Conservation (phyloP, 2,113 vertebrate species). For the Zosterops borbonicus region DNA sequence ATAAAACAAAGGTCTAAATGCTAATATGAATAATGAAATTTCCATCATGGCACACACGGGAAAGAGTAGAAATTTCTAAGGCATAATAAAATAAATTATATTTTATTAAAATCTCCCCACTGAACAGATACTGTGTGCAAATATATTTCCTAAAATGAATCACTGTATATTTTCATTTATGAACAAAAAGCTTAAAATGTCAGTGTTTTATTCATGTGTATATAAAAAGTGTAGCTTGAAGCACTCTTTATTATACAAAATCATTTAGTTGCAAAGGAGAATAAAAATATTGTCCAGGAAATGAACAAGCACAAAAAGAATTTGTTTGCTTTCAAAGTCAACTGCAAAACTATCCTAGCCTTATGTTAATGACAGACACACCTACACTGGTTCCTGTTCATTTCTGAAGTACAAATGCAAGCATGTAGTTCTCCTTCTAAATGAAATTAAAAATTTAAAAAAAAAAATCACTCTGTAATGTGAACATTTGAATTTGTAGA, state of each 20-base stretch:
- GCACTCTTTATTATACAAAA: background rate
- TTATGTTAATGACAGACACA: background rate
- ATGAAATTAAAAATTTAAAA: background rate
- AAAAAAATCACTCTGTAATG: background rate
- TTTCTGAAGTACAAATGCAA: background rate
- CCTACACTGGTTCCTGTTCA: background rate
- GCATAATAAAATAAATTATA: constrained; percentile 21
- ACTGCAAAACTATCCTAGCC: background rate
- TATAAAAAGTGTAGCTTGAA: constrained; percentile 5
- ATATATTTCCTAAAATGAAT: constrained; percentile 7
- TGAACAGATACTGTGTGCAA: background rate
- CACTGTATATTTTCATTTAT: constrained; percentile 13
- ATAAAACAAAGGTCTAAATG: constrained; percentile 48
- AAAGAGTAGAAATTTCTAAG: constrained; percentile 17
- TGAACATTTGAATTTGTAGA: background rate
- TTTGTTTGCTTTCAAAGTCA: constrained; percentile 30
- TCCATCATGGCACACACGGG: background rate
- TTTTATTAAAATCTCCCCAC: constrained; percentile 13
- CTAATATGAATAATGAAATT: constrained; percentile 39
- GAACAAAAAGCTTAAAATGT: background rate
- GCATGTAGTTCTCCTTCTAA: background rate
- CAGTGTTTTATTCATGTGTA: background rate
- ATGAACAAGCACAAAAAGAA: background rate
- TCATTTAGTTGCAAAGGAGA: background rate
- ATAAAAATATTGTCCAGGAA: background rate